phyloP scores from a whole-genome alignment of 2,888 invertebrate genomes.

The Agrotis segetum region DNA sequence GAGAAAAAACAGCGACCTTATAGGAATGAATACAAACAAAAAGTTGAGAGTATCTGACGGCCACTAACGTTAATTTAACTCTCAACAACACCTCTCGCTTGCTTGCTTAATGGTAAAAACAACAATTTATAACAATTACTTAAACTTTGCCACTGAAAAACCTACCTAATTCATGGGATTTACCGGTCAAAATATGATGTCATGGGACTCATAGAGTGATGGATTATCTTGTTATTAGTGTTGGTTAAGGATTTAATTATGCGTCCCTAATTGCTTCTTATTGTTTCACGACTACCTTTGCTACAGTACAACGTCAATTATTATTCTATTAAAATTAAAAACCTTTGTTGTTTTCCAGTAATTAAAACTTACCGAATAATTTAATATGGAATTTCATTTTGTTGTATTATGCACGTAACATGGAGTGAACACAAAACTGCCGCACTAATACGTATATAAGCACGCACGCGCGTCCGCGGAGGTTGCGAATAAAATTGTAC shows the following conservation, averaged over 20 bases:
- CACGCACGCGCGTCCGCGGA: conserved; percentile 69
- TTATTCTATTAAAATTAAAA: conserved; percentile 3
- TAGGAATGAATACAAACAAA: conserved; percentile 43
- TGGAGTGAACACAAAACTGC: conserved; percentile 74
- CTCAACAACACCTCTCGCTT: conserved; percentile 54
- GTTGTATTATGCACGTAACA: conserved; percentile 68
- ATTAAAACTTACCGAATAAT: conserved; percentile 80
- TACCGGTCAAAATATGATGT: conserved; percentile 24
- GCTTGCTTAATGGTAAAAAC: conserved; percentile 29
- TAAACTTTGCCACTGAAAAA: conserved; percentile 17
- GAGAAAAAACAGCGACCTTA: conserved; percentile 16
- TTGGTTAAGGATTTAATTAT: conserved; percentile 26
- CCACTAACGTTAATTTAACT: conserved; percentile 46
- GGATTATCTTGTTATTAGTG: conserved; percentile 17
- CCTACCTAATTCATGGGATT: conserved; percentile 7
- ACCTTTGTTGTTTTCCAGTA: not conserved
- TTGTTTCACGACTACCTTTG: conserved; percentile 43
- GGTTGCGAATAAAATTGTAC: conserved; percentile 60
- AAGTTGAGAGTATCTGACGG: conserved; percentile 45
- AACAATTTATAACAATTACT: conserved; percentile 28
- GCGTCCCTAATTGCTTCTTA: conserved; percentile 33
- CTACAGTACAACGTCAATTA: not conserved
- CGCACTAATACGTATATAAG: conserved; percentile 62
- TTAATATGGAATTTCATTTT: conserved; percentile 86
- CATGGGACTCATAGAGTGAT: conserved; percentile 4